Evolutionary conservation across 1,140 invertebrate species (phyloP), one percentile per base, ranked within the genome.

Genomic region (Delia radicum): DNA sequence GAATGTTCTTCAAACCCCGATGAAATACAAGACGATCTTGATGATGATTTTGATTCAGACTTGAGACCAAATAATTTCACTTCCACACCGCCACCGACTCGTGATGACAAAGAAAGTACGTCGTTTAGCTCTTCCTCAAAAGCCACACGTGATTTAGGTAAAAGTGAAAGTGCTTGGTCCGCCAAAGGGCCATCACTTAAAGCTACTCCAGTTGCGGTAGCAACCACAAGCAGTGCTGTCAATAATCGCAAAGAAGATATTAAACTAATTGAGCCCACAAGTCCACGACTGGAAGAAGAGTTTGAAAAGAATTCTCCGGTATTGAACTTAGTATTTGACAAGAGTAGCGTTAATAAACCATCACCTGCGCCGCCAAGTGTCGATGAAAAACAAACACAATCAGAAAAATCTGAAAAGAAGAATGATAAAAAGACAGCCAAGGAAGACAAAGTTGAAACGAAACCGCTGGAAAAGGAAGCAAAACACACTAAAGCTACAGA

Each of bases 1-100:
- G 91, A 92, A 75, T 90, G 89, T 78, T 89, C 88, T 0, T 81
- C 89, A 7, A 89, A 89, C 63, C 88, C 89, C 37, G 88, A 89
- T 77, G 87, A 88, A 27, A 89, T 88, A 33, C 88, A 89, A 71
- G 85, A 88, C 27, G 89, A 90, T 76, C 82, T 89, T 77, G 89
- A 90, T 61, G 85, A 86, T 65, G 84, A 86, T 62, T 85, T 81
- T 15, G 84, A 85, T 75, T 82, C 82, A 12, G 82, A 82, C n/a
- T 26, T 84, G 42, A 78, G 83, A 1, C 82, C 82, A 0, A 84
- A 83, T 42, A 80, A 80, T 8, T 78, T 80, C 0, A 78, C 79
- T 26, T 81, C 83, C 0, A 85, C 84, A 24, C 84, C 84, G 0
- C 75, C 78, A 12, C 79, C 84, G 0, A 79, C 80, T 2, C 74